Evolutionary conservation across 2,888 invertebrate species (phyloP), one percentile per base, ranked within the genome.

Genomic region (Brachypterus glaber): DNA sequence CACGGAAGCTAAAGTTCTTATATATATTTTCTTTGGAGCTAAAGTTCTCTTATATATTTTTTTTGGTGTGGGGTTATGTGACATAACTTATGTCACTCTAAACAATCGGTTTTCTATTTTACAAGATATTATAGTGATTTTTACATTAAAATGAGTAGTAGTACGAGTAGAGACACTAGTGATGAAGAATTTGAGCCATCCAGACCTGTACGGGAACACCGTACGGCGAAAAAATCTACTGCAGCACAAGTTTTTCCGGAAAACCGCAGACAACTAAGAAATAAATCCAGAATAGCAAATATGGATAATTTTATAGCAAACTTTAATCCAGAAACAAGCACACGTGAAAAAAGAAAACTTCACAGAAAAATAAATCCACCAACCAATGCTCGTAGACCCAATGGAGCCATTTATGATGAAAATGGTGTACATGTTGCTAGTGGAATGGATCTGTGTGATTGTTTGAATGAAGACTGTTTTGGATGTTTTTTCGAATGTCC

Each of bases 401-500:
- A 62, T 17, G 74, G 75, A 44, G 70, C 69, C 37, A 46, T 82
- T 26, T 82, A 85, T 65, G 79, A 90, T 69, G 81, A 80, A 52
- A 70, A 68, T 36, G 87, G 87, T 1, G 65, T 72, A 21, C 70
- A 81, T 46, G 67, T 77, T 14, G 64, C 66, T 11, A 74, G 74
- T 16, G 78, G 79, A 2, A 64, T 72, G 47, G 83, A 92, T 64
- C 54, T 87, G 8, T 93, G 93, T 49, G 93, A 93, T 60, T 93
- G 92, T 57, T 68, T 91, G 46, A 77, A 80, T 49, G 70, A 71
- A 25, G 68, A 70, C 8, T 93, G 93, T 52, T 69, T 75, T 1
- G 93, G 93, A 0, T 93, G 93, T 59, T 89, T 89, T 66, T 85
- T 81, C 55, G 78, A 81, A 2, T 89, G 88, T 53, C 59, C 70